A percentile compares a stretch with the other conserved stretches of the same genome.
These are phyloP conservation scores for Mythimna vitellina DNA, from an alignment of 2,888 invertebrate species.

Conservation along the genomic window DNA sequence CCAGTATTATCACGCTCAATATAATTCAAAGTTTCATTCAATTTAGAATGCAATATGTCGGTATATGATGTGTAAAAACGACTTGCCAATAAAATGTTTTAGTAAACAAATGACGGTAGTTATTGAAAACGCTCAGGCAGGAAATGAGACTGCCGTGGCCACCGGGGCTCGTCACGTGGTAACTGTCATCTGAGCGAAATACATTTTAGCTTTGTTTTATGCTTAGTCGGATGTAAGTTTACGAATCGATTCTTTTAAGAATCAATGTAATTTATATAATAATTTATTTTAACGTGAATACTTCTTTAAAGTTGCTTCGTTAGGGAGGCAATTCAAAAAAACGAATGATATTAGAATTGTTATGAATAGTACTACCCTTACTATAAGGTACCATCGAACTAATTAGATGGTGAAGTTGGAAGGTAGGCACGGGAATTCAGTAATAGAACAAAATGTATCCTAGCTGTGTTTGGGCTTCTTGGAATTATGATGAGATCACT, in stretches of 20 bases:
- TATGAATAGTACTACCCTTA: too few species aligned
- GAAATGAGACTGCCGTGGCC: slow-evolving; percentile 65
- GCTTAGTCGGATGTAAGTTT: background rate
- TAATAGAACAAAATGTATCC: too few species aligned
- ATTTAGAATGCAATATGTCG: slow-evolving; percentile 35
- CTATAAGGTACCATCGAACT: too few species aligned
- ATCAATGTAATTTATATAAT: too few species aligned
- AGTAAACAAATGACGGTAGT: slow-evolving; percentile 65
- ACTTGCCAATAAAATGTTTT: slow-evolving; percentile 55
- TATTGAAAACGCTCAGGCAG: slow-evolving; percentile 67
- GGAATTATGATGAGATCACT: too few species aligned
- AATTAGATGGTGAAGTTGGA: too few species aligned
- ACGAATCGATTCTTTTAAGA: background rate
- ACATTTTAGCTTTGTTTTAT: slow-evolving; percentile 16
- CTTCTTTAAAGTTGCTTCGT: too few species aligned
- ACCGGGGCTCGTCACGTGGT: slow-evolving; percentile 51
- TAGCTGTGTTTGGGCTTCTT: too few species aligned
- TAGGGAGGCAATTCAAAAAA: too few species aligned
- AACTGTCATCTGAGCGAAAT: slow-evolving; percentile 36
- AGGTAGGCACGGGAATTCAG: too few species aligned
- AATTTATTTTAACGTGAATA: too few species aligned
- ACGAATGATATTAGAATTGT: too few species aligned
- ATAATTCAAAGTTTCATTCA: slow-evolving; percentile 11
- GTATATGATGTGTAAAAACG: slow-evolving; percentile 14
- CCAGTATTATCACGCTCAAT: background rate